Evolutionary conservation across 2,888 invertebrate genomes (phyloP), one percentile per base, ranked within the genome.

Genomic region (Odontomyia ornata): DNA sequence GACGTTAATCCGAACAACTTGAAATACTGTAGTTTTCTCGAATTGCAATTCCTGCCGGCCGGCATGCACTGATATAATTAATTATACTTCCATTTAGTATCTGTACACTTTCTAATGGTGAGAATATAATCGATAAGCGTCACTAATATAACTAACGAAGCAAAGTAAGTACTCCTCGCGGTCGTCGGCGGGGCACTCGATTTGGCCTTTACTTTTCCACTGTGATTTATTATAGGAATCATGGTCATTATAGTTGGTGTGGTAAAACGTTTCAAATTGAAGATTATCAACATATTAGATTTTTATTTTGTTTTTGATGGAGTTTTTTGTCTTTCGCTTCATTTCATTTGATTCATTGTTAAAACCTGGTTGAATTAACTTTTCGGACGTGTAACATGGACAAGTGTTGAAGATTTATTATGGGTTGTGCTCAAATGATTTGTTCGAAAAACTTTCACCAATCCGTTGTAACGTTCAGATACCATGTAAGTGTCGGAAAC

Each of bases 161-260:
- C 13, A 52, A 52, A 52, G 13, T 18, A n/a, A 36, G 52, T 52
- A 18, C 52, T 4, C 52, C 13, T n/a, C 13, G 52, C n/a, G n/a
- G n/a, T n/a, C n/a, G n/a, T n/a, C n/a, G 52, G 2, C 18, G 52
- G 15, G 15, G 15, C 15, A 52, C 7, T 4, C 52, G 2, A 15
- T 52, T 52, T 52, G 52, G 52, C 52, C 23, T 52, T 21, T 60
- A 60, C 25, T 36, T 27, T 64, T 30, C 4, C 21, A 25, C 28
- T n/a, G 64, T 64, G 64, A 64, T 64, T 64, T 64, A 64, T 64
- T 64, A 30, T 11, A 30, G 30, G 27, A 64, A 25, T 30, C 25
- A 21, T 15, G 64, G 64, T 64, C 64, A 64, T 30, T 64, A 64
- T 64, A 15, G 64, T 64, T 64, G 30, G 64, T 30, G 64, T 64